Evolutionary conservation across 2,113 vertebrate species (phyloP).

Genomic region (Pollimyrus isidori): DNA sequence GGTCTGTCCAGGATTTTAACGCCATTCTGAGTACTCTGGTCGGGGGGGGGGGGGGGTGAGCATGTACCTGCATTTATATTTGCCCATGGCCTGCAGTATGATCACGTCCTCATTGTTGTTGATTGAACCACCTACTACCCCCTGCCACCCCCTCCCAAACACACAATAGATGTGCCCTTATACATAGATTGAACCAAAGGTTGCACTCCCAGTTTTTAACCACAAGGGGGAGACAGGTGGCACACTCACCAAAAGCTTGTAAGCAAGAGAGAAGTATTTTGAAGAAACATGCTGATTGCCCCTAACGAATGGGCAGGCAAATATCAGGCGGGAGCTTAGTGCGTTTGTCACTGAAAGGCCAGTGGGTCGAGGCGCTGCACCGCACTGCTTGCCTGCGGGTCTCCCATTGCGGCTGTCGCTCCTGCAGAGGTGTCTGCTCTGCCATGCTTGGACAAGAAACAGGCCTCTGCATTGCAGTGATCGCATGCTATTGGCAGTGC

Average conservation of each 20-base stretch:
- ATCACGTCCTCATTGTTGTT: background rate
- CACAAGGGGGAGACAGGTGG: background rate
- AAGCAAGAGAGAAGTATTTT: background rate
- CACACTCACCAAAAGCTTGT: background rate
- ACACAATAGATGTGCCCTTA: background rate
- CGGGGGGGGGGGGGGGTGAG: background rate
- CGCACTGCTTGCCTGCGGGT: background rate
- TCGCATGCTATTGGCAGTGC: background rate
- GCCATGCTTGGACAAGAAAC: background rate
- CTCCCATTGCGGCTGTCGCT: background rate
- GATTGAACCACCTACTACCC: background rate
- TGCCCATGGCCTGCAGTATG: background rate
- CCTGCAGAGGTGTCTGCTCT: background rate
- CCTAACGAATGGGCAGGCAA: background rate
- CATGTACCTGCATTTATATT: background rate
- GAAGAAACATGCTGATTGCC: background rate
- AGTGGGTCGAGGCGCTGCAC: background rate
- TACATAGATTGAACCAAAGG: background rate
- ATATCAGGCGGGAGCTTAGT: background rate
- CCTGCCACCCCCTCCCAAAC: background rate
- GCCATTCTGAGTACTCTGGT: background rate
- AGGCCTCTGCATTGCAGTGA: slow-evolving; percentile 19
- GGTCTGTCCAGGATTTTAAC: background rate
- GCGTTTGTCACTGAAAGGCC: background rate
- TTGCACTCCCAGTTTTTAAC: background rate